Conservation (phyloP, 1,140 invertebrate genomes). For the Drosophila nikananu region DNA sequence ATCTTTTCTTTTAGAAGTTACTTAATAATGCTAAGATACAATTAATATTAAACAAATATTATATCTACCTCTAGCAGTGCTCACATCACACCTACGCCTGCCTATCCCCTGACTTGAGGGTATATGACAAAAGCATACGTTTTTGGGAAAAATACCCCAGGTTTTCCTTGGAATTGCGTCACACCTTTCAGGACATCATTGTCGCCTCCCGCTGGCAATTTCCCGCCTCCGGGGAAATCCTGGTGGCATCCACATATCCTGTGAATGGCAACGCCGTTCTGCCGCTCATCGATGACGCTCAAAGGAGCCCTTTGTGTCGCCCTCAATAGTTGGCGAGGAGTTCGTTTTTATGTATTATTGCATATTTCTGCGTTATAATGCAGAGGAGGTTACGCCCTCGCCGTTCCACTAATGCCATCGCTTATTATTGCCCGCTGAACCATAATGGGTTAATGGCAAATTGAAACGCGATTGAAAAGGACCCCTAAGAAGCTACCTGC, state of each 20-base stretch:
- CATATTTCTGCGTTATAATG: constrained; percentile 65
- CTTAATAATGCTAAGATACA: too few species aligned
- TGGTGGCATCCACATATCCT: constrained; percentile 36
- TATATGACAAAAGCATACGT: background rate
- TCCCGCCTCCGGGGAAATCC: constrained; percentile 36
- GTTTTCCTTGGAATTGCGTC: constrained; percentile 52
- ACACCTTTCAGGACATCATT: constrained; percentile 62
- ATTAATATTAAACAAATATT: background rate
- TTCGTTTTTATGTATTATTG: constrained; percentile 78
- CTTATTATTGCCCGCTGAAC: constrained; percentile 75
- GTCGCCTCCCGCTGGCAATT: constrained; percentile 50
- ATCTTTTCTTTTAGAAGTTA: background rate
- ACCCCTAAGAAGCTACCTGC: constrained; percentile 15
- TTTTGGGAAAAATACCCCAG: background rate
- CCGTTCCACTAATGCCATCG: constrained; percentile 30
- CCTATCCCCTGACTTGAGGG: background rate
- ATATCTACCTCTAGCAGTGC: background rate
- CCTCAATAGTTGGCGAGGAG: constrained; percentile 75
- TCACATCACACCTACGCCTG: too few species aligned
- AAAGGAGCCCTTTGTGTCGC: constrained; percentile 72
- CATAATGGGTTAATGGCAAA: constrained; percentile 84
- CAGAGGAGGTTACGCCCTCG: constrained; percentile 17
- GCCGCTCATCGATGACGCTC: constrained; percentile 37
- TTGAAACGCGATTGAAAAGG: constrained; percentile 76
- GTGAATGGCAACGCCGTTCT: background rate